Percentiles rank a stretch among this genome's conserved stretches.
phyloP scores from a whole-genome alignment of 2,888 invertebrate genomes.

The Temnothorax rugatulus region DNA sequence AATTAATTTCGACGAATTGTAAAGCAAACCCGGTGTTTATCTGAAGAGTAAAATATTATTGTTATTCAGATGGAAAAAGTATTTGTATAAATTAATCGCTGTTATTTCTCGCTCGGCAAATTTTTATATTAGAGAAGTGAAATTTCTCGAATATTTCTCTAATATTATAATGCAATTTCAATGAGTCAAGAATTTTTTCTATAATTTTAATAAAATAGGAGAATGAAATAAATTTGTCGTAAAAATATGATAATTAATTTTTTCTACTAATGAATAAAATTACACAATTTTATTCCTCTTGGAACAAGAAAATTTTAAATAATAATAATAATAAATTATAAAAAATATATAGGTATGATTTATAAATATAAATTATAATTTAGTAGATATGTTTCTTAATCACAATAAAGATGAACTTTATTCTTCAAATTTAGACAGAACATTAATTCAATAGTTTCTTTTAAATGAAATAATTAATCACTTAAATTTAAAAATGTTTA shows the following conservation, averaged over 20 bases:
- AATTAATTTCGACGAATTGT: slow-evolving; percentile 15
- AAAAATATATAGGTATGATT: background rate
- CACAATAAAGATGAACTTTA: background rate
- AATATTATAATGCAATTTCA: too few relatives aligned
- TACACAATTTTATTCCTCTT: background rate
- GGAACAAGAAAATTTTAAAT: background rate
- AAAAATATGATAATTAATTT: background rate
- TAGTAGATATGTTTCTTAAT: background rate
- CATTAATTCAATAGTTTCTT: background rate
- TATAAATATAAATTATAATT: background rate
- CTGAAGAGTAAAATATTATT: background rate
- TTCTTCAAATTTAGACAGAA: background rate
- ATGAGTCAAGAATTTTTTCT: background rate
- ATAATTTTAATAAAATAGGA: background rate
- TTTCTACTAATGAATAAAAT: background rate
- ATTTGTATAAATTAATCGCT: slow-evolving; percentile 4
- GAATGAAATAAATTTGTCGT: background rate
- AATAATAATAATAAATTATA: background rate
- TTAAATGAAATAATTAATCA: background rate
- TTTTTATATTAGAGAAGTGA: background rate
- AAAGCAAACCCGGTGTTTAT: background rate
- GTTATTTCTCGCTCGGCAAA: background rate
- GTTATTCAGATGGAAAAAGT: background rate
- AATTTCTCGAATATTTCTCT: too few relatives aligned
- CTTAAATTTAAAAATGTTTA: background rate